Conservation (phyloP, 2,113 vertebrate genomes). For the Rynchops niger region DNA sequence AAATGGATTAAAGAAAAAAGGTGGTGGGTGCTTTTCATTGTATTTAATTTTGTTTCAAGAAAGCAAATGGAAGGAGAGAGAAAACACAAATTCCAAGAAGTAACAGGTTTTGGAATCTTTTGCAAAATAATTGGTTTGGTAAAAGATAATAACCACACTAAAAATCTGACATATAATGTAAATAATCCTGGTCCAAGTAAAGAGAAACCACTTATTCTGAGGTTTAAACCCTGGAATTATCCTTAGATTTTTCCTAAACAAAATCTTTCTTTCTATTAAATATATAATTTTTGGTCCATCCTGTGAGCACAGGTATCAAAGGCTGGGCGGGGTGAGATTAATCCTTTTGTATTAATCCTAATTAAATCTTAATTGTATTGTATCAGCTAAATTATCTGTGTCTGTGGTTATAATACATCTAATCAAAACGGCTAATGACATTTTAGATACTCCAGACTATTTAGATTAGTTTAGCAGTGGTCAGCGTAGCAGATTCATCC, state of each 20-base stretch:
- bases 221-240: background rate
- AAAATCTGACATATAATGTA: background rate
- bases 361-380: background rate
- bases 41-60: background rate
- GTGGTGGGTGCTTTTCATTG: background rate
- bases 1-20: background rate
- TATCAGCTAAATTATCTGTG: background rate
- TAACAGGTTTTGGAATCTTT: background rate
- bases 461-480: background rate
- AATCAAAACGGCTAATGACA: background rate
- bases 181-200: background rate
- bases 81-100: background rate
- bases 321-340: background rate
- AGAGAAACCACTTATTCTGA: background rate
- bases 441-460: background rate
- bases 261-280: background rate
- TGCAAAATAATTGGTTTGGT: background rate
- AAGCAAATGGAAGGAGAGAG: background rate
- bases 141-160: background rate
- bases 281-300: background rate
- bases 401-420: background rate
- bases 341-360: background rate
- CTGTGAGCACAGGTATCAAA: background rate
- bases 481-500: background rate
- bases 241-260: background rate